phyloP scores from a whole-genome alignment of 2,888 invertebrate species.

The Galerucella calmariensis region DNA sequence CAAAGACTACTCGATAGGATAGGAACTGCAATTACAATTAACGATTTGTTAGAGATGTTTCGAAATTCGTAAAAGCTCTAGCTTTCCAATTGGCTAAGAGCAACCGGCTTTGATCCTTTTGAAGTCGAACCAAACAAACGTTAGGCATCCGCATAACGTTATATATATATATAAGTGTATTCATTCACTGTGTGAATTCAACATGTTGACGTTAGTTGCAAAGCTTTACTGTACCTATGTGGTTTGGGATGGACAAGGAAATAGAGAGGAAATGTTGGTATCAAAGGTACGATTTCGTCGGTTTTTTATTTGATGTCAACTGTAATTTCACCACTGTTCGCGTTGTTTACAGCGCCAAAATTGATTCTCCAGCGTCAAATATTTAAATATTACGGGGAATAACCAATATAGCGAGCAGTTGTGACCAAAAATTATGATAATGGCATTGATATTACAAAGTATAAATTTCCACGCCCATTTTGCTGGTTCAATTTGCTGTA shows the following conservation, averaged over 20 bases:
- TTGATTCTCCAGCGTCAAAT: too few species aligned
- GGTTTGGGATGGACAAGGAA: background rate
- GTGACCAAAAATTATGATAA: too few species aligned
- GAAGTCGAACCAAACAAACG: constrained; percentile 54
- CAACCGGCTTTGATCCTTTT: constrained; percentile 58
- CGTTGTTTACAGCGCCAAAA: too few species aligned
- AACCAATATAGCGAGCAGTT: too few species aligned
- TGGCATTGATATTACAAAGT: too few species aligned
- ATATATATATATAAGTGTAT: constrained; percentile 52
- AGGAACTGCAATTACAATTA: constrained; percentile 35
- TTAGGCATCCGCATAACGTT: constrained; percentile 56
- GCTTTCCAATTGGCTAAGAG: constrained; percentile 61
- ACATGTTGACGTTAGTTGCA: constrained; percentile 19
- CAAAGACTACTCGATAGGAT: constrained; percentile 32
- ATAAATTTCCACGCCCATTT: too few species aligned
- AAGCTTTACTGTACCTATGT: background rate
- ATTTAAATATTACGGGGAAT: too few species aligned
- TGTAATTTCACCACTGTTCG: too few species aligned
- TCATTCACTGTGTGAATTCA: constrained; percentile 51
- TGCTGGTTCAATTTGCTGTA: too few species aligned
- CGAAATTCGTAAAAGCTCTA: constrained; percentile 34
- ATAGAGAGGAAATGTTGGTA: background rate
- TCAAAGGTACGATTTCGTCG: background rate
- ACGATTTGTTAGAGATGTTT: constrained; percentile 32
- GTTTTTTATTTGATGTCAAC: background rate